Conservation (phyloP, 2,888 invertebrate species). For the Copidosoma aretas region DNA sequence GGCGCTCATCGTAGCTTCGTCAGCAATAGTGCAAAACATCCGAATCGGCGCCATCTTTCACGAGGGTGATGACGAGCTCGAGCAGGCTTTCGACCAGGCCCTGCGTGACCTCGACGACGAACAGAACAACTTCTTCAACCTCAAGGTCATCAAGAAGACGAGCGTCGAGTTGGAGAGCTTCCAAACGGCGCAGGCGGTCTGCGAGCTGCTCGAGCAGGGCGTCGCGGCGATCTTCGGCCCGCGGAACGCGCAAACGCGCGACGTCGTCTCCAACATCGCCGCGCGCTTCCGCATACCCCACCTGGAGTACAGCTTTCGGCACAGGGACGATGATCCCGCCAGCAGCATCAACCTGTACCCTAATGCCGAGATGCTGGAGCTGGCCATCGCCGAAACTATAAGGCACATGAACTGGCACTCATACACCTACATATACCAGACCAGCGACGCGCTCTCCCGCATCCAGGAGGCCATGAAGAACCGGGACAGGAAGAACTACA, state of each 20-base stretch:
- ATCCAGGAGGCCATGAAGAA: slow-evolving; percentile 67
- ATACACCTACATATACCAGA: slow-evolving; percentile 81
- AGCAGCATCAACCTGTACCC: slow-evolving; percentile 3
- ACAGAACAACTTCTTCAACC: not conserved
- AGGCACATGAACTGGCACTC: slow-evolving; percentile 76
- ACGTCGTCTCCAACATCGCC: slow-evolving; percentile 83
- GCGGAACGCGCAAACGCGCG: slow-evolving; percentile 83
- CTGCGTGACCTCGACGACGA: slow-evolving; percentile 5
- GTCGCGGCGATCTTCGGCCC: slow-evolving; percentile 94
- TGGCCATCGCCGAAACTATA: slow-evolving; percentile 73
- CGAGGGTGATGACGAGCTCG: slow-evolving; percentile 5
- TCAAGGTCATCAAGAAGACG: not conserved
- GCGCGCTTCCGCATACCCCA: slow-evolving; percentile 85
- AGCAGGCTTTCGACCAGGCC: slow-evolving; percentile 9
- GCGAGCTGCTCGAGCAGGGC: slow-evolving; percentile 83
- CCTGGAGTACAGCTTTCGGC: slow-evolving; percentile 79
- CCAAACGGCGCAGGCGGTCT: slow-evolving; percentile 65
- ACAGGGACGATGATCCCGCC: slow-evolving; percentile 57
- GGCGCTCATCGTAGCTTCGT: not conserved
- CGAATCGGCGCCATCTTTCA: slow-evolving; percentile 8
- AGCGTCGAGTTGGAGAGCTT: not conserved
- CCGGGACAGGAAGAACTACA: slow-evolving; percentile 54
- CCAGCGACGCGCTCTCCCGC: slow-evolving; percentile 74
- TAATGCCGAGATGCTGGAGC: not conserved
- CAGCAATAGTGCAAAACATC: not conserved